Evolutionary conservation across 2,888 invertebrate genomes (phyloP).

Genomic region (Lochmaea crataegi): DNA sequence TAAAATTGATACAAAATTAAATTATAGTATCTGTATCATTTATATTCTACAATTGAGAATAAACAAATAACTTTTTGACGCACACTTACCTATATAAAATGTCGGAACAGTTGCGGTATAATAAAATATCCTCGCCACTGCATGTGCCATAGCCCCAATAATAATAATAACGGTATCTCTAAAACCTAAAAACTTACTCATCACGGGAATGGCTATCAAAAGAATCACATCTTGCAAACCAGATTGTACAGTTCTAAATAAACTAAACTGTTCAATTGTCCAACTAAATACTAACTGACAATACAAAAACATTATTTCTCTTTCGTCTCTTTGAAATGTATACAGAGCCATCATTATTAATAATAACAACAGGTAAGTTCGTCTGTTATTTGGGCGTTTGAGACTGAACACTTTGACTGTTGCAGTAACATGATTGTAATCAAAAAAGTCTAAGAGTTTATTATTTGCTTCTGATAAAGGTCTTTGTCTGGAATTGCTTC

Average conservation of each 20-base stretch:
- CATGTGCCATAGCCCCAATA: conserved; percentile 78
- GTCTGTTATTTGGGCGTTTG: conserved; percentile 69
- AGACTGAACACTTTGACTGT: conserved; percentile 74
- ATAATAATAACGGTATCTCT: conserved; percentile 80
- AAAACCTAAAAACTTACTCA: conserved; percentile 76
- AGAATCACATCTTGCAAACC: conserved; percentile 77
- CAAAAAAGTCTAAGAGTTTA: conserved; percentile 78
- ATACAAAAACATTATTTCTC: conserved; percentile 79
- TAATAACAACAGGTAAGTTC: conserved; percentile 76
- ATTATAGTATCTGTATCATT: not conserved
- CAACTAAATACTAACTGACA: conserved; percentile 79
- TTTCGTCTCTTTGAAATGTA: conserved; percentile 87
- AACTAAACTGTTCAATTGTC: conserved; percentile 76
- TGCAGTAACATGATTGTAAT: conserved; percentile 73
- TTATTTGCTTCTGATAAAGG: conserved; percentile 70
- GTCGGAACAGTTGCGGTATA: conserved; percentile 69
- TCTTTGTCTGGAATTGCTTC: conserved; percentile 74
- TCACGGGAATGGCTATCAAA: conserved; percentile 76
- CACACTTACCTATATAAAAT: conserved; percentile 71
- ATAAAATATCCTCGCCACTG: conserved; percentile 76
- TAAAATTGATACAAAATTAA: conserved; percentile 50
- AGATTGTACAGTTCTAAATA: conserved; percentile 78
- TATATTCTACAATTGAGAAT: too few relatives aligned
- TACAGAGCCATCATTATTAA: conserved; percentile 81
- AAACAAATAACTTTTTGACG: too few relatives aligned